Evolutionary conservation across 2,797 vertebrate genomes (phyloP).

Genomic region (Lycodopsis pacificus): DNA sequence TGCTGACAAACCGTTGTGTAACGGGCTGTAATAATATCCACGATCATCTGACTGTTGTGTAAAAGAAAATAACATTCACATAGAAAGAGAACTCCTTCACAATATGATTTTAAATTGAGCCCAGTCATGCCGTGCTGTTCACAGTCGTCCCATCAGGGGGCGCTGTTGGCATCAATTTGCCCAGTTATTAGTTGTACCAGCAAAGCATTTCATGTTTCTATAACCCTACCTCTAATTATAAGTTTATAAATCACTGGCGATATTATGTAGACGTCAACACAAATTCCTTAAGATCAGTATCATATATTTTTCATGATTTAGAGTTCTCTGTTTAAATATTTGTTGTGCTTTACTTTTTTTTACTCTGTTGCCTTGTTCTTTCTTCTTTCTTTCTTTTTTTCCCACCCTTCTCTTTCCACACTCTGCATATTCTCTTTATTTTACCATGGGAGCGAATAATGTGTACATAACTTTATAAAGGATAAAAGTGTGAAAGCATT

Average conservation of each 20-base stretch:
- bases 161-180: constrained; percentile 47
- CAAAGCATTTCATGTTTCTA: constrained; percentile 61
- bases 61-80: background rate
- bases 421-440: constrained; percentile 73
- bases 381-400: constrained; percentile 7
- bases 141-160: constrained; percentile 54
- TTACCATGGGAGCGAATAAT: constrained; percentile 76
- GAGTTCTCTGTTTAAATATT: constrained; percentile 63
- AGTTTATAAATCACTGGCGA: constrained; percentile 62
- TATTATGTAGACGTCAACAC: constrained; percentile 44
- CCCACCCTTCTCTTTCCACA: constrained; percentile 38
- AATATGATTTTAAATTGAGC: constrained; percentile 32
- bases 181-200: constrained; percentile 47
- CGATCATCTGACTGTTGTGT: background rate
- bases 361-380: constrained; percentile 61
- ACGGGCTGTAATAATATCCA: background rate
- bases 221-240: constrained; percentile 72
- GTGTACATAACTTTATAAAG: constrained; percentile 86
- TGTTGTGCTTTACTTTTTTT: constrained; percentile 62
- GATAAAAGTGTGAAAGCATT: constrained; percentile 78
- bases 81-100: background rate
- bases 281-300: constrained; percentile 45
- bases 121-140: constrained; percentile 31
- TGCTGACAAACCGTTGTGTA: background rate
- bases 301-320: constrained; percentile 56